Conservation (phyloP, 2,113 vertebrate species). For the Dunckerocampus dactyliophorus region DNA sequence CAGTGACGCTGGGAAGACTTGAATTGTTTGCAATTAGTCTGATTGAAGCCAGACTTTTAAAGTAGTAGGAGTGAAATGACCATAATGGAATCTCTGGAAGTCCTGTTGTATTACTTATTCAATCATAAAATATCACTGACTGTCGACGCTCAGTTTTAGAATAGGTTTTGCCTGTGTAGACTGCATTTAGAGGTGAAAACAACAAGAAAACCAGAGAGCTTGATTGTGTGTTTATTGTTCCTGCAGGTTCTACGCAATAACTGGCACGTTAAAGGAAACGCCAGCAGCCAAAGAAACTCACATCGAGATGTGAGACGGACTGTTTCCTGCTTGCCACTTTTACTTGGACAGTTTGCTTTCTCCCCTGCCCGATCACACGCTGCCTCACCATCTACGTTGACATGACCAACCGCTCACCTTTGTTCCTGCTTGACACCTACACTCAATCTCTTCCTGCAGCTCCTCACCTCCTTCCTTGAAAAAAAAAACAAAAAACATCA, state of each 20-base stretch:
- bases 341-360: slow-evolving; percentile 30
- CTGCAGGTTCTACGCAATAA: slow-evolving; percentile 64
- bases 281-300: slow-evolving; percentile 49
- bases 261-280: slow-evolving; percentile 49
- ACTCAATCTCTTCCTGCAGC: slow-evolving; percentile 11
- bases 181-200: too few relatives aligned
- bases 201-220: too few relatives aligned
- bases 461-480: not conserved
- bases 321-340: slow-evolving; percentile 5
- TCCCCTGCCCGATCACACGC: slow-evolving; percentile 25
- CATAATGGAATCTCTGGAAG: too few relatives aligned
- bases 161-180: too few relatives aligned
- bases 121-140: too few relatives aligned
- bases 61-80: too few relatives aligned
- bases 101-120: too few relatives aligned
- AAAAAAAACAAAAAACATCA: not conserved
- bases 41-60: too few relatives aligned
- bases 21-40: too few relatives aligned
- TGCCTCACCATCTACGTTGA: slow-evolving; percentile 31
- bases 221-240: slow-evolving; percentile 1
- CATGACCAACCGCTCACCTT: slow-evolving; percentile 5
- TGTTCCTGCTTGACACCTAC: not conserved
- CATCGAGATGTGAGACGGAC: slow-evolving; percentile 55
- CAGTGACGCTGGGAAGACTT: too few relatives aligned
- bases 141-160: too few relatives aligned